A percentile compares a stretch with the other conserved stretches of the same genome.
Evolutionary conservation across 2,888 invertebrate species (phyloP).

Genomic region (Esperia sulphurella): DNA sequence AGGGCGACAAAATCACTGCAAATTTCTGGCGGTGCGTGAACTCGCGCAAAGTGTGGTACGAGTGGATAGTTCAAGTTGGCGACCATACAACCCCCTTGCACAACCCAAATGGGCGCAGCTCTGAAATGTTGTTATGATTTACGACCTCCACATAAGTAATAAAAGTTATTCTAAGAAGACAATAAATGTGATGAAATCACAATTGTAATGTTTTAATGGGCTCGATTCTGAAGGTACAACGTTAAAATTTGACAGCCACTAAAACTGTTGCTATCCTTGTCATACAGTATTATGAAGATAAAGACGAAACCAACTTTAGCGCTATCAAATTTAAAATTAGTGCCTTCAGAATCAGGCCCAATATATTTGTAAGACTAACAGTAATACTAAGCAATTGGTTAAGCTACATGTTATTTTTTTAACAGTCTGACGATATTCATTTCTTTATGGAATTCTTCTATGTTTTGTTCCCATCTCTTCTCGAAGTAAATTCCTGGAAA

Average conservation of each 20-base stretch:
- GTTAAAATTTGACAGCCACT: too few relatives aligned
- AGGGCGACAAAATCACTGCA: conserved; percentile 85
- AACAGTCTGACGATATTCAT: conserved; percentile 84
- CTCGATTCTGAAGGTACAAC: too few relatives aligned
- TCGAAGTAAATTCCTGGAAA: conserved; percentile 88
- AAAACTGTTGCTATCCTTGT: too few relatives aligned
- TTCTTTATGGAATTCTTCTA: conserved; percentile 89
- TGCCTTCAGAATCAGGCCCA: too few relatives aligned
- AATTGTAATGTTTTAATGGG: too few relatives aligned
- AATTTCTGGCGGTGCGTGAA: conserved; percentile 93
- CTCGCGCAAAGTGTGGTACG: conserved; percentile 95
- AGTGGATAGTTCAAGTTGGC: conserved; percentile 85
- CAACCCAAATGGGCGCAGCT: conserved; percentile 60
- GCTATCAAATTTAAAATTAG: too few relatives aligned
- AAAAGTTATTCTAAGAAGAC: background rate
- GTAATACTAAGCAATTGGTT: background rate
- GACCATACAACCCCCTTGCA: conserved; percentile 51
- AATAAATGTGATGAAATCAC: background rate
- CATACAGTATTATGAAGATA: too few relatives aligned
- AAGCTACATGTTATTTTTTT: conserved; percentile 26
- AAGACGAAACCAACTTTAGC: too few relatives aligned
- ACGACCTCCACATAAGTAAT: background rate
- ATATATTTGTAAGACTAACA: background rate
- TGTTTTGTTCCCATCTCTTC: conserved; percentile 93
- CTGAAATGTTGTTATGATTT: conserved; percentile 69